Base-by-base conservation (phyloP, 2,888 invertebrate genomes). In the Gymnosoma rotundatum region DNA sequence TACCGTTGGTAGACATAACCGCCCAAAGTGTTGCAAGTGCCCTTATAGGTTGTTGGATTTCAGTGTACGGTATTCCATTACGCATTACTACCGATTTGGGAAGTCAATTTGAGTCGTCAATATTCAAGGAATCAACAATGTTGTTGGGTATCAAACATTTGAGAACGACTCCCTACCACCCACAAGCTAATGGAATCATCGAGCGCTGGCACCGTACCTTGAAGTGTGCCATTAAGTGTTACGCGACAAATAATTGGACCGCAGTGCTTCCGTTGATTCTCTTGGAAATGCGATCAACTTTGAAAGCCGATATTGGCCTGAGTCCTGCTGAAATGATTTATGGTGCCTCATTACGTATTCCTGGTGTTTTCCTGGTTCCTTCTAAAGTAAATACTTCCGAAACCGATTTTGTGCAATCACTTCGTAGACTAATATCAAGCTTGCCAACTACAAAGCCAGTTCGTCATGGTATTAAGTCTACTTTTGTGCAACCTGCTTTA, bases 71-170 rank as follows among this genome's bases (percentile, higher is more conserved):
- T 0, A 21, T 63, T 10, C 48, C 64, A 1, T 36, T 36, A 52
- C 48, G 32, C 14, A 45, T 70, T 25, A n/a, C n/a, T n/a, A n/a
- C n/a, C n/a, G n/a, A n/a, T n/a, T n/a, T n/a, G n/a, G n/a, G n/a
- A n/a, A n/a, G 73, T 9, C 76, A 84, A 38, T 84, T 84, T 16
- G 73, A 76, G 38, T 84, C 78, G 10, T n/a, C 61, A 14, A 25
- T 83, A 32, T 76, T 83, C 21, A 66, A 38, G 4, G 52, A 73
- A 21, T n/a, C 61, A 16, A 61, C 45, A 2, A n/a, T 50, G 21
- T 48, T 54, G 1, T 16, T 52, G 1, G 63, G 73, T 7, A 16
- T 73, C 14, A 50, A 52, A 8, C 54, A 73, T 38, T 14, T 73
- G 12, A 18, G 38, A 7, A n/a, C n/a, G n/a, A n/a, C n/a, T n/a